phyloP scores from a whole-genome alignment of 2,797 vertebrate genomes.

The Dromococcyx pavoninus region DNA sequence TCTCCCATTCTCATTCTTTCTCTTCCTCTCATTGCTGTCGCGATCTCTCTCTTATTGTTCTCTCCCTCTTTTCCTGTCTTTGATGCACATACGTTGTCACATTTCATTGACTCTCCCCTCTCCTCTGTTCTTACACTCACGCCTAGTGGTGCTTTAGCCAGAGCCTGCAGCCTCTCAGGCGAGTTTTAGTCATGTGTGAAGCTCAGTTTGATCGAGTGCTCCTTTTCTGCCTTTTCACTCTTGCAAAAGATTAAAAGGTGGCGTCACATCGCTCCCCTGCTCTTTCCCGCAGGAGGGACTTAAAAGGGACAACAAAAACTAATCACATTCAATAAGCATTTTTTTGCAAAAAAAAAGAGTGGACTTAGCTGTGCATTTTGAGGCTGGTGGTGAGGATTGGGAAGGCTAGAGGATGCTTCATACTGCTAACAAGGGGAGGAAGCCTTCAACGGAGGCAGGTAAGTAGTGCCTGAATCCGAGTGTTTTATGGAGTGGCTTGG shows the following conservation, averaged over 20 bases:
- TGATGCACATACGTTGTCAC: slow-evolving; percentile 81
- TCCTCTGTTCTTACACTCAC: slow-evolving; percentile 79
- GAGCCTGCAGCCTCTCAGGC: slow-evolving; percentile 86
- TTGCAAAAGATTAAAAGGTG: slow-evolving; percentile 89
- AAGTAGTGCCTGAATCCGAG: slow-evolving; percentile 72
- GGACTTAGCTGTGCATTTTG: slow-evolving; percentile 76
- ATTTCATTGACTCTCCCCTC: slow-evolving; percentile 81
- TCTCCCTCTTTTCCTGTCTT: slow-evolving; percentile 74
- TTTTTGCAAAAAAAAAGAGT: slow-evolving; percentile 51
- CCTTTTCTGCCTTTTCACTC: slow-evolving; percentile 86
- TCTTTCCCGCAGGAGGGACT: slow-evolving; percentile 82
- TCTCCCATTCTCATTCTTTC: slow-evolving; percentile 50
- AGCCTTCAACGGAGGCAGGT: slow-evolving; percentile 84
- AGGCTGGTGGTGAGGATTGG: slow-evolving; percentile 75
- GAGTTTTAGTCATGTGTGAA: slow-evolving; percentile 94
- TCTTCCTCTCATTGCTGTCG: slow-evolving; percentile 38
- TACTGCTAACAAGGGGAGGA: slow-evolving; percentile 81
- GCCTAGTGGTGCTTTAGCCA: slow-evolving; percentile 82
- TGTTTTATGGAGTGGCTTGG: slow-evolving; percentile 61
- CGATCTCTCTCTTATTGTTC: slow-evolving; percentile 75
- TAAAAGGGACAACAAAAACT: slow-evolving; percentile 78
- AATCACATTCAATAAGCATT: slow-evolving; percentile 78
- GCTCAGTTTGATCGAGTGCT: slow-evolving; percentile 90
- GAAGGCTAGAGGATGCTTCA: slow-evolving; percentile 83
- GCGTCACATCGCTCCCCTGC: slow-evolving; percentile 81